A percentile compares a stretch with the other conserved stretches of the same genome.
Conservation (phyloP, 2,797 vertebrate species). For the Poecilia picta region DNA sequence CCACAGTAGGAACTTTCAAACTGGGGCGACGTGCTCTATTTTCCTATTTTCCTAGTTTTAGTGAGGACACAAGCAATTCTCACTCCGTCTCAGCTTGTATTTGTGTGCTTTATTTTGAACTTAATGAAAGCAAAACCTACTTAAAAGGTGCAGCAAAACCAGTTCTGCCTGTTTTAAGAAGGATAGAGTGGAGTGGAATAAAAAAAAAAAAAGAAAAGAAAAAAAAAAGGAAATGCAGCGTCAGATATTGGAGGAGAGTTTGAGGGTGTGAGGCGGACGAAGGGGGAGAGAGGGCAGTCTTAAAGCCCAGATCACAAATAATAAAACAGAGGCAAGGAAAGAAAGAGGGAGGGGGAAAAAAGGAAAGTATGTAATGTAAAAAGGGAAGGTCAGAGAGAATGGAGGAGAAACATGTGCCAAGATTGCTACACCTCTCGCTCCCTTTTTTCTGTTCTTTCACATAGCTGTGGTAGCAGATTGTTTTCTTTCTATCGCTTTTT, state of each 20-base stretch:
- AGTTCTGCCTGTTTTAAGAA: constrained; percentile 4
- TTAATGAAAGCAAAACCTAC: not conserved
- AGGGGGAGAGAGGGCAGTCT: constrained; percentile 55
- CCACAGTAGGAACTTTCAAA: no score
- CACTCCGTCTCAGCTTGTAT: not conserved
- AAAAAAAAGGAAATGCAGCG: constrained; percentile 28
- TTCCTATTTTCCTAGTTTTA: no score
- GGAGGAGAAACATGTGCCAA: constrained; percentile 78
- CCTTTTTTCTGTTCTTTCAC: constrained; percentile 49
- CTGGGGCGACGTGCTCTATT: no score
- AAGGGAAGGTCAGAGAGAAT: constrained; percentile 68
- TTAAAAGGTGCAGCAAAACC: not conserved
- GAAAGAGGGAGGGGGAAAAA: constrained; percentile 27
- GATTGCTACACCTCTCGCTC: constrained; percentile 78
- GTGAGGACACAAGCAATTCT: not conserved
- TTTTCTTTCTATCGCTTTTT: constrained; percentile 68
- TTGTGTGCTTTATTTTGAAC: not conserved
- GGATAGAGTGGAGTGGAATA: not conserved
- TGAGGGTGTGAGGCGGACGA: constrained; percentile 31
- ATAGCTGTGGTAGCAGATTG: constrained; percentile 68
- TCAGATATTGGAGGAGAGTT: constrained; percentile 56
- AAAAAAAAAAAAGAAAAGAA: not conserved
- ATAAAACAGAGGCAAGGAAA: constrained; percentile 72
- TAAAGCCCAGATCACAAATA: constrained; percentile 81
- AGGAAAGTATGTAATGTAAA: constrained; percentile 50